Percentiles rank a stretch among this genome's conserved stretches.
These are phyloP conservation scores for Planococcus citri DNA, from an alignment of 1,140 invertebrate species.

Conservation along the genomic window DNA sequence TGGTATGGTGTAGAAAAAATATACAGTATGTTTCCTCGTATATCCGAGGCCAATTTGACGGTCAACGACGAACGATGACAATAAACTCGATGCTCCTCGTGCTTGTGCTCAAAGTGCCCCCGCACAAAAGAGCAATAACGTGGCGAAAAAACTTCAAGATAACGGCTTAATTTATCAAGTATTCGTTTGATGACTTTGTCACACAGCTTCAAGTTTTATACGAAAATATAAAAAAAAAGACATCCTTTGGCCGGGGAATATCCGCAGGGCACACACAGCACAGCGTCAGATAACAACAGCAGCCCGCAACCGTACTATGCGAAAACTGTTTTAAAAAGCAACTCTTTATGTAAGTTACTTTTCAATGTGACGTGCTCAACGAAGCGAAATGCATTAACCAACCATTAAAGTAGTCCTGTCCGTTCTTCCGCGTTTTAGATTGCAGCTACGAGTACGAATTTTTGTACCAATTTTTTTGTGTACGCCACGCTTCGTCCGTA, in stretches of 20 bases:
- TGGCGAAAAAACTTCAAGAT: not conserved
- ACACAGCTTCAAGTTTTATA: not conserved
- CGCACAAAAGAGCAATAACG: not conserved
- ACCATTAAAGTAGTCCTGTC: constrained; percentile 18
- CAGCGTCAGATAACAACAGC: not conserved
- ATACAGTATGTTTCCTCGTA: not conserved
- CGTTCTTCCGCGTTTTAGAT: constrained; percentile 14
- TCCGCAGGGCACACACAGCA: too few species aligned
- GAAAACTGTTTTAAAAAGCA: not conserved
- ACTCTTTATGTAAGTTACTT: constrained; percentile 17
- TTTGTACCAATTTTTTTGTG: not conserved
- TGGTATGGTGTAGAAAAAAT: not conserved
- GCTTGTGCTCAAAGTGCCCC: not conserved
- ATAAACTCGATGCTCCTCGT: not conserved
- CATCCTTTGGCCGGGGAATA: too few species aligned
- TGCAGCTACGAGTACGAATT: not conserved
- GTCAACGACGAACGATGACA: not conserved
- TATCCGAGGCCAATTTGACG: not conserved
- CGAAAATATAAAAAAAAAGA: not conserved
- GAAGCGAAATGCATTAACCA: constrained; percentile 12
- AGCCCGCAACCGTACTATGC: not conserved
- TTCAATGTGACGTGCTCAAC: constrained; percentile 17
- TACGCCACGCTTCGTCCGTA: not conserved
- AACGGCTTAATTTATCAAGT: not conserved
- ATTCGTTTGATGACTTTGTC: not conserved